Evolutionary conservation across 2,113 vertebrate species (phyloP).

Genomic region (Vireo altiloquus): DNA sequence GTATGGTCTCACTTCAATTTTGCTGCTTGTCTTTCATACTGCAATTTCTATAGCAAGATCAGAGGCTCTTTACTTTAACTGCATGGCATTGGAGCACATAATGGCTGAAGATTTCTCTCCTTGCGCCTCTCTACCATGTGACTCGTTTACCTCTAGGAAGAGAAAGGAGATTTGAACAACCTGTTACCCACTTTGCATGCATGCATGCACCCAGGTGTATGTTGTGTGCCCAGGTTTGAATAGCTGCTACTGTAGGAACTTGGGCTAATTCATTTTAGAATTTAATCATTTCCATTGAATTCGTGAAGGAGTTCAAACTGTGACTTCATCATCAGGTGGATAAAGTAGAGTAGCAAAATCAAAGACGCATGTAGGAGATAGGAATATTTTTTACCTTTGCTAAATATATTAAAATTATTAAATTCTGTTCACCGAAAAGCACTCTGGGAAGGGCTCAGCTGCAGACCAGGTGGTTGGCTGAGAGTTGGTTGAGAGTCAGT

Average conservation of each 20-base stretch:
- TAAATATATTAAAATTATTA: neutral
- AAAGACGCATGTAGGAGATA: neutral
- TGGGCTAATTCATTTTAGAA: neutral
- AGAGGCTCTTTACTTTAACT: neutral
- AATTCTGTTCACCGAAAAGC: neutral
- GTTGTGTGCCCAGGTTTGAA: neutral
- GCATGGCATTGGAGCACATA: neutral
- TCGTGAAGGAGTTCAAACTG: neutral
- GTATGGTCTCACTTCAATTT: neutral
- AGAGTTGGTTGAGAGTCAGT: neutral
- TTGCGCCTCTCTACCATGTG: neutral
- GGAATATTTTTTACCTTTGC: neutral
- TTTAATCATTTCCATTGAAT: neutral
- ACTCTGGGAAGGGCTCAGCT: neutral
- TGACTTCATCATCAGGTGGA: neutral
- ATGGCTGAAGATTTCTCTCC: neutral
- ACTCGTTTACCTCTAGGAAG: neutral
- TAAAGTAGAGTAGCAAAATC: neutral
- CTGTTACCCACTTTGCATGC: neutral
- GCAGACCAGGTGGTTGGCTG: neutral
- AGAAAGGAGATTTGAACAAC: neutral
- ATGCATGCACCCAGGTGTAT: too few relatives aligned
- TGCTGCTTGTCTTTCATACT: neutral
- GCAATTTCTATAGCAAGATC: neutral
- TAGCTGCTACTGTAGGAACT: neutral